Evolutionary conservation across 2,113 vertebrate genomes (phyloP), one percentile per base, ranked within the genome.

Genomic region (Urocolius indicus): DNA sequence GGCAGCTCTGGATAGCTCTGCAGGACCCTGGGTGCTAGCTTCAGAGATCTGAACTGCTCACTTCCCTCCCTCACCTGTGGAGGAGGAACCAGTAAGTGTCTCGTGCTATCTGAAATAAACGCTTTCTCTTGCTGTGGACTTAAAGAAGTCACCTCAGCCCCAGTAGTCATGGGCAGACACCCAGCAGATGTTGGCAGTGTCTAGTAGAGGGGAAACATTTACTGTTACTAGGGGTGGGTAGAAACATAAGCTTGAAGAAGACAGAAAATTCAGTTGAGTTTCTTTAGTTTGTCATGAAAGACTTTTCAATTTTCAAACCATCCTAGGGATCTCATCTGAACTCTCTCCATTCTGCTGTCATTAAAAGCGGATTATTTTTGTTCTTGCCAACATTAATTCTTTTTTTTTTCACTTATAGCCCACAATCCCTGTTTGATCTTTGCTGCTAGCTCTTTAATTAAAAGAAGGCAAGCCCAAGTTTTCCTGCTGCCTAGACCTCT

Each of bases 391-490:
- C 58, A 34, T 83, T 58, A 80, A 88, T 73, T 87, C 19, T 49
- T 77, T 89, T 92, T 82, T 46, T 76, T 80, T 88, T 90, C 38
- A 29, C 75, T 82, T 76, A 54, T 34, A 87, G 65, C 14, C 66
- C 46, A 61, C 62, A 46, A 68, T 82, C 34, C 58, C 41, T 51
- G 6, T 96, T 88, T 92, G 90, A 95, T 96, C 85, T 86, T 95
- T 93, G n/a, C 63, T 83, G 72, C 75, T 93, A 86, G 72, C 19
- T 90, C 36, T 92, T 92, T 88, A 92, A 96, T 94, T 95, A 94
- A 93, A 86, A 62, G 89, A 74, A 81, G 26, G 6, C 46, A 82
- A 94, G 23, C 24, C 9, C 36, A 66, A 18, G 36, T 94, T 94
- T 88, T 89, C 27, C 54, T 73, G 24, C 45, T 46, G 26, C 36